Evolutionary conservation across 2,113 vertebrate species (phyloP).

Genomic region (Chaetodon auriga): DNA sequence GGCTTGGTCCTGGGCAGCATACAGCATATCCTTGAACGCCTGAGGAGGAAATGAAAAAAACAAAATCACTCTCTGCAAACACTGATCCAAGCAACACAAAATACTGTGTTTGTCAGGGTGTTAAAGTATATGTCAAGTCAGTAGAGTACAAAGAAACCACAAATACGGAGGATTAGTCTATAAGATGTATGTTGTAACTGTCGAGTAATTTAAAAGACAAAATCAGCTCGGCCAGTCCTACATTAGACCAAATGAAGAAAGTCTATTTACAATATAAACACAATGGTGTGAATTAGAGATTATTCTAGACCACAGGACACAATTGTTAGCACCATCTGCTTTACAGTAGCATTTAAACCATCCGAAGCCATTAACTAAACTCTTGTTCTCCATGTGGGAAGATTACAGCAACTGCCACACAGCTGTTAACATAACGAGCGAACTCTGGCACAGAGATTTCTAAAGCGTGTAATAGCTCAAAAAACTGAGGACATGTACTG

Average conservation of each 20-base stretch:
- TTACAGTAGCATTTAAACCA: slow-evolving; percentile 40
- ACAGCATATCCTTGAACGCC: slow-evolving; percentile 99
- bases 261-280: neutral
- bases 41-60: slow-evolving; percentile 66
- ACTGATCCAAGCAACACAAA: neutral
- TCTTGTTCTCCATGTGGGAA: slow-evolving; percentile 36
- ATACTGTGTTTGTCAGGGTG: neutral
- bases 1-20: slow-evolving; percentile 98
- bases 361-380: slow-evolving; percentile 46
- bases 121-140: neutral
- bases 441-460: neutral
- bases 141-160: neutral
- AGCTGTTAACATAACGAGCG: slow-evolving; percentile 46
- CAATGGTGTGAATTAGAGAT: neutral
- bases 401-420: slow-evolving; percentile 23
- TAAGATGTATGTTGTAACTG: neutral
- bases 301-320: neutral
- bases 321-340: slow-evolving; percentile 43
- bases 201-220: neutral
- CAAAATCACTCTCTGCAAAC: slow-evolving; percentile 19
- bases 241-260: neutral
- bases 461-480: neutral
- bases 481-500: neutral
- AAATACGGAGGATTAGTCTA: neutral
- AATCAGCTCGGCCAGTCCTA: neutral